Conservation (phyloP, 2,888 invertebrate genomes). For the Bombylius discolor region DNA sequence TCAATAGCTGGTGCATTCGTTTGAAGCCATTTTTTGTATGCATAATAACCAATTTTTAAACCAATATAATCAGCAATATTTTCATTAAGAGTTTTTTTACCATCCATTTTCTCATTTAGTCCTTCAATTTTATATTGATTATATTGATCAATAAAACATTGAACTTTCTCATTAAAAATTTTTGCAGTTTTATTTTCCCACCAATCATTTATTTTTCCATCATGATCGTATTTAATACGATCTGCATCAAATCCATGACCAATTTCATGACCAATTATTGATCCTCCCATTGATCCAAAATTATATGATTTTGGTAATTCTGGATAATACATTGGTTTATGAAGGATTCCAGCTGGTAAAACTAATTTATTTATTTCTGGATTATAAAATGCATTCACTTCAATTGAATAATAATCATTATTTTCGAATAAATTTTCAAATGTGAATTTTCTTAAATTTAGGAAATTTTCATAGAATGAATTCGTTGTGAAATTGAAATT, state of each 20-base stretch:
- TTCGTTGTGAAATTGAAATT: neutral
- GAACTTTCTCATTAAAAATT: too few species aligned
- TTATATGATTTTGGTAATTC: conserved; percentile 1
- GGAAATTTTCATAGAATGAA: neutral
- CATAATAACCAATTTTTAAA: too few species aligned
- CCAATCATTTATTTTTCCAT: too few species aligned
- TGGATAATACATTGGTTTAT: neutral
- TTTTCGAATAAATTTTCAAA: neutral
- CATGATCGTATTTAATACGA: too few species aligned
- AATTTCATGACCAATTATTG: conserved; percentile 2
- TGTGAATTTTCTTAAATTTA: neutral
- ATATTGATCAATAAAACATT: too few species aligned
- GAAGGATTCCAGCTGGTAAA: neutral
- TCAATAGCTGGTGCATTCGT: neutral
- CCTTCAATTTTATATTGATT: too few species aligned
- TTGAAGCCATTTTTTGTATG: too few species aligned
- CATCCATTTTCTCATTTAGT: too few species aligned
- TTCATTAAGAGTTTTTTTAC: too few species aligned
- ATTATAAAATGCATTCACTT: neutral
- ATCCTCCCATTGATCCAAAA: neutral
- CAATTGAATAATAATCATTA: neutral
- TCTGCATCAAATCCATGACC: neutral
- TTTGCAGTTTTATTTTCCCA: too few species aligned
- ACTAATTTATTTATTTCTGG: neutral
- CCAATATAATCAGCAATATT: too few species aligned